Evolutionary conservation across 2,797 vertebrate genomes (phyloP).

Genomic region (Acestrorhynchus altus): DNA sequence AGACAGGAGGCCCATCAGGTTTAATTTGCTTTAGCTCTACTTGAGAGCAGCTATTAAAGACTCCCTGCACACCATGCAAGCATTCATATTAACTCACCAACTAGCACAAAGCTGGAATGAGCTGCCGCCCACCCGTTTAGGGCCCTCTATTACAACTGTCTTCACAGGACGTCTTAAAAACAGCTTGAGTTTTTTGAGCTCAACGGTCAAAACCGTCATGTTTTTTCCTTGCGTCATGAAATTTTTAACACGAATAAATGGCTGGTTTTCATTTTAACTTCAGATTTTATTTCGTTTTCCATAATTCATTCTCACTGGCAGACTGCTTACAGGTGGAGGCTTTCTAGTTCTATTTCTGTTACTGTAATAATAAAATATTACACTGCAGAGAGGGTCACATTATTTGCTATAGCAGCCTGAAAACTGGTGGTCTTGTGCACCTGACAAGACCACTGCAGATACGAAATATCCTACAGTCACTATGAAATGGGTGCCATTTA

Average conservation of each 20-base stretch:
- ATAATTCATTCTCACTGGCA: neutral
- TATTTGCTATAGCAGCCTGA: no score
- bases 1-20: slow-evolving; percentile 80
- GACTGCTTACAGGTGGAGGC: neutral
- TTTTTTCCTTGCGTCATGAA: neutral
- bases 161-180: slow-evolving; percentile 6
- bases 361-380: neutral
- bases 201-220: neutral
- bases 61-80: slow-evolving; percentile 58
- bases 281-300: slow-evolving; percentile 1
- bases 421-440: no score
- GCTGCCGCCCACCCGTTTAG: slow-evolving; percentile 25
- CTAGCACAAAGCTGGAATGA: slow-evolving; percentile 16
- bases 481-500: no score
- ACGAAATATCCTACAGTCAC: no score
- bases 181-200: neutral
- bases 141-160: slow-evolving; percentile 15
- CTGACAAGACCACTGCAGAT: no score
- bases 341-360: neutral
- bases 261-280: neutral
- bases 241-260: slow-evolving; percentile 22
- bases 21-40: slow-evolving; percentile 80
- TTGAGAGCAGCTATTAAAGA: slow-evolving; percentile 76
- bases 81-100: slow-evolving; percentile 65
- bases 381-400: no score